Percentiles rank a stretch among this genome's conserved stretches.
These are phyloP conservation scores for Andrena bucephala DNA, from an alignment of 2,888 invertebrate species.

Conservation along the genomic window DNA sequence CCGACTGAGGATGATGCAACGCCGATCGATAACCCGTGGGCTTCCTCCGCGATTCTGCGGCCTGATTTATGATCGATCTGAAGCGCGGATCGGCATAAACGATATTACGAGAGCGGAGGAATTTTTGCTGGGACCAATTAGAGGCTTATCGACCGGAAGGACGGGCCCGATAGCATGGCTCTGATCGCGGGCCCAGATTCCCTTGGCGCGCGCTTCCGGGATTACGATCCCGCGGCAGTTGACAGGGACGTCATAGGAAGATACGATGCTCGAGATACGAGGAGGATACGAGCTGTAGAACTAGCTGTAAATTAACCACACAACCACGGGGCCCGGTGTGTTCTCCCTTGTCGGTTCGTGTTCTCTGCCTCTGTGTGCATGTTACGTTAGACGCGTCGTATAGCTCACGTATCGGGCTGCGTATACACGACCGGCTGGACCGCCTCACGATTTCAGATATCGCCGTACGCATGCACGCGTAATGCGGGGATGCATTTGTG, in stretches of 20 bases:
- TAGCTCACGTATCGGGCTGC: conserved; percentile 53
- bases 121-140: conserved; percentile 47
- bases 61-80: conserved; percentile 11
- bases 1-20: not conserved
- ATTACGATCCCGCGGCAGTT: conserved; percentile 64
- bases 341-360: conserved; percentile 50
- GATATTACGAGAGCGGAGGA: not conserved
- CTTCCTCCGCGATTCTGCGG: not conserved
- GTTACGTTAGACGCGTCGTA: conserved; percentile 53
- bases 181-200: conserved; percentile 40
- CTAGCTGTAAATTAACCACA: conserved; percentile 82
- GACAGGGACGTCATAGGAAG: conserved; percentile 65
- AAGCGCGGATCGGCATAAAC: no score
- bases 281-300: conserved; percentile 63
- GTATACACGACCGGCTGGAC: conserved; percentile 43
- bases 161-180: conserved; percentile 30
- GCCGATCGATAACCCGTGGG: conserved; percentile 14
- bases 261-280: conserved; percentile 58
- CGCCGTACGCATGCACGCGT: conserved; percentile 18
- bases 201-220: conserved; percentile 64
- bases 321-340: conserved; percentile 59
- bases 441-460: conserved; percentile 56
- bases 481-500: not conserved
- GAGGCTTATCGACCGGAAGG: conserved; percentile 38
- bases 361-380: conserved; percentile 53